Base-by-base conservation (phyloP, 2,113 vertebrate species). In the Haemorhous mexicanus region DNA sequence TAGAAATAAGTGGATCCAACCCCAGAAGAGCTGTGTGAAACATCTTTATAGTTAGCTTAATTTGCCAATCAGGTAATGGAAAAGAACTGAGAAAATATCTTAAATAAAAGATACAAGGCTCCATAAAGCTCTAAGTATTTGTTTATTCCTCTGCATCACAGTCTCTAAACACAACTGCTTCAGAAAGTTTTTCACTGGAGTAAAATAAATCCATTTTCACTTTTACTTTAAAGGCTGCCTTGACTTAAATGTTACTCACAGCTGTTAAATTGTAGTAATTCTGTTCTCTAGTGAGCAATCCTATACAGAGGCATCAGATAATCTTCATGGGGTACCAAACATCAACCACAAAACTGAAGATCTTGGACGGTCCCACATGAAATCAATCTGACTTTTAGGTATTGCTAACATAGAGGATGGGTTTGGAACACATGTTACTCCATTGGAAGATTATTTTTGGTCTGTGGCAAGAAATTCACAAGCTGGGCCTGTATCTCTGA, bases 161-260 rank as follows among this genome's bases (percentile, higher is more conserved):
- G 39, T 37, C 33, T 91, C 59, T 84, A 81, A 80, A 89, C n/a
- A 62, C 28, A 89, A 81, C 37, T 84, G 68, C 46, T 84, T 81
- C 33, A 81, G 21, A 10, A 81, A 80, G 19, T 19, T 95, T 84
- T 91, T 50, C 55, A 89, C 89, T 66, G 39, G 80, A 89, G 93
- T 81, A 89, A 92, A 94, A 94, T 74, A 89, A 91, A 95, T 46
- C 74, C 11, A 46, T 50, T 91, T 92, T 87, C 10, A 6, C 68
- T 81, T 91, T 89, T 89, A 81, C 43, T 95, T 89, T 67, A 87
- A 92, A 84, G 47, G 35, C 47, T 93, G 37, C 26, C 26, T 89
- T 89, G 83, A 88, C 41, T 92, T 77, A 58, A 58, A 43, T 50
- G 33, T 67, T 87, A 78, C 44, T 81, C 64, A 58, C 62, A 68